These are phyloP conservation scores for Drosophila nannoptera DNA, from an alignment of 1,140 invertebrate genomes.

Conservation along the genomic window DNA sequence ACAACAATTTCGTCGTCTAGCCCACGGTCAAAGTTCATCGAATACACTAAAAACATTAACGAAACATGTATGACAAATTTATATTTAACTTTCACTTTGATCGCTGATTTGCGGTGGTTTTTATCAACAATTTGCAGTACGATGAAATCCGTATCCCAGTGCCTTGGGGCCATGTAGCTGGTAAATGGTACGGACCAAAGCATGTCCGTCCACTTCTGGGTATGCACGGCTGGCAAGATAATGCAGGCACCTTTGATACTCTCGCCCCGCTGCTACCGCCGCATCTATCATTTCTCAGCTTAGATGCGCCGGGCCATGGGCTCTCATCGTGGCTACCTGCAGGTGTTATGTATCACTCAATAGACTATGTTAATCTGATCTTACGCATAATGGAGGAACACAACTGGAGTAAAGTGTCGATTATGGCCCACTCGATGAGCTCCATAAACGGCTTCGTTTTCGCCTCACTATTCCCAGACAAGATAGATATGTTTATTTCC, in stretches of 20 bases:
- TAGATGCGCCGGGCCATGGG: conserved; percentile 87
- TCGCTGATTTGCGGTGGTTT: not conserved
- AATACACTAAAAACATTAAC: conserved; percentile 44
- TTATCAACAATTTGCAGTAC: conserved; percentile 62
- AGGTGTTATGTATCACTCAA: conserved; percentile 82
- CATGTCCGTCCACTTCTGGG: conserved; percentile 84
- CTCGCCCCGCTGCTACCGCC: conserved; percentile 83
- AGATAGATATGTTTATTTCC: conserved; percentile 82
- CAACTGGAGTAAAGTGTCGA: conserved; percentile 85
- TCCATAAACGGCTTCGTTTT: conserved; percentile 82
- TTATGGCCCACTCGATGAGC: conserved; percentile 85
- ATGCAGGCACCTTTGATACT: conserved; percentile 86
- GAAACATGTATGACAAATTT: conserved; percentile 51
- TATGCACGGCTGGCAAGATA: conserved; percentile 89
- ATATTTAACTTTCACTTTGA: not conserved
- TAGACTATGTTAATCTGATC: conserved; percentile 81
- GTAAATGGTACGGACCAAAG: conserved; percentile 85
- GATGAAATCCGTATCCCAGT: conserved; percentile 84
- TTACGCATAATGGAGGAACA: conserved; percentile 83
- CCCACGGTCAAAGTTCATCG: conserved; percentile 26
- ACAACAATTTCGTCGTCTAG: conserved; percentile 11
- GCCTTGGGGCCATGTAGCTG: conserved; percentile 84
- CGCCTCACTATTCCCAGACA: conserved; percentile 81
- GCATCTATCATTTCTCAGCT: conserved; percentile 82
- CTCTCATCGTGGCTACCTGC: conserved; percentile 83